Conservation (phyloP, 1,140 invertebrate species). For the Hycleus cichorii region DNA sequence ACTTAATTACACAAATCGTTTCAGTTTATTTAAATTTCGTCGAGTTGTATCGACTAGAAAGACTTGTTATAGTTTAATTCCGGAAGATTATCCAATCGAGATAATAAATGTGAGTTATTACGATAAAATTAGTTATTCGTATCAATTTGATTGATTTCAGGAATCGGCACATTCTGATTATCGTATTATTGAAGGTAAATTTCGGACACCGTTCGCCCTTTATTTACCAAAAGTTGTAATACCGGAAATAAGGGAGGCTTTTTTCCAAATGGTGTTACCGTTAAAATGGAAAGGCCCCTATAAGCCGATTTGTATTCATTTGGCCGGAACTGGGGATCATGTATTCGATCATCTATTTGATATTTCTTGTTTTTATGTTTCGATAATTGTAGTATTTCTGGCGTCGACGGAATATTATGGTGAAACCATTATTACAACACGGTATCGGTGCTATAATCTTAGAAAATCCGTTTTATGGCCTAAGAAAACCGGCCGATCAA, state of each 20-base stretch:
- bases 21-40: constrained; percentile 82
- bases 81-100: constrained; percentile 75
- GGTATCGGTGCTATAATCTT: constrained; percentile 90
- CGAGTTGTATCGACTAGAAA: constrained; percentile 80
- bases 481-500: constrained; percentile 87
- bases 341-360: constrained; percentile 49
- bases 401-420: constrained; percentile 81
- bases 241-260: constrained; percentile 68
- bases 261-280: constrained; percentile 82
- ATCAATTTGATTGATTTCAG: constrained; percentile 43
- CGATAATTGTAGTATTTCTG: constrained; percentile 73
- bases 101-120: constrained; percentile 70
- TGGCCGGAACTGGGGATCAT: constrained; percentile 98
- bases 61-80: constrained; percentile 73
- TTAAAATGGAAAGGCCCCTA: constrained; percentile 63
- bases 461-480: constrained; percentile 97
- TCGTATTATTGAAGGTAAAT: constrained; percentile 78
- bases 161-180: constrained; percentile 70
- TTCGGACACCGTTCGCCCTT: constrained; percentile 75
- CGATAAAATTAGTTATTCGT: neutral
- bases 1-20: constrained; percentile 27
- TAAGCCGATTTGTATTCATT: constrained; percentile 86
- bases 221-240: constrained; percentile 83
- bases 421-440: constrained; percentile 84
- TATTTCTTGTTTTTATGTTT: constrained; percentile 14